These are phyloP conservation scores for Eremobia ochroleuca DNA, from an alignment of 2,888 invertebrate genomes.

Conservation along the genomic window DNA sequence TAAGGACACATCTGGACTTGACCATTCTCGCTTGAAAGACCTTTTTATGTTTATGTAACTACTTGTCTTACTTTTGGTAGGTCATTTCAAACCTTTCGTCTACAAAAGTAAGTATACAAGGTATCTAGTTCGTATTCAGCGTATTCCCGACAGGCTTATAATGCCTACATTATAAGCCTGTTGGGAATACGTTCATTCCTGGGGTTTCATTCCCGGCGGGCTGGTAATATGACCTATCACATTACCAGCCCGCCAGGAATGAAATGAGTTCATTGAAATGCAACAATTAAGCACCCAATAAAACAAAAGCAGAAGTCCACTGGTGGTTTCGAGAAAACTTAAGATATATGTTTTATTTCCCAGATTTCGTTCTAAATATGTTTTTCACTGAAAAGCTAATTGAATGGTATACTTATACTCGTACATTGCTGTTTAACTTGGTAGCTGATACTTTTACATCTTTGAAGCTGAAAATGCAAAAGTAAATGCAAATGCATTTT, in stretches of 20 bases:
- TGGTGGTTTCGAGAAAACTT: neutral
- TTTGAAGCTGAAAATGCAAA: neutral
- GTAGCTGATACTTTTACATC: neutral
- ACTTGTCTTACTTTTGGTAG: neutral
- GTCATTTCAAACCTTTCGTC: neutral
- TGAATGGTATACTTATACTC: neutral
- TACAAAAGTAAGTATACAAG: neutral
- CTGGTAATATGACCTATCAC: neutral
- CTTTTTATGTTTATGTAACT: conserved; percentile 21
- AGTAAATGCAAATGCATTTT: too few species aligned
- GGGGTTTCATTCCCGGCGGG: too few species aligned
- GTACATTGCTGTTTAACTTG: neutral
- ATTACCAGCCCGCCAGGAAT: neutral
- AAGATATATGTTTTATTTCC: neutral
- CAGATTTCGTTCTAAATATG: neutral
- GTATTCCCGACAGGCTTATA: too few species aligned
- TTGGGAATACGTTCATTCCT: too few species aligned
- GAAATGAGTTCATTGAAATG: neutral
- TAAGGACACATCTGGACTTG: conserved; percentile 31
- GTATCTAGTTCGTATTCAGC: neutral
- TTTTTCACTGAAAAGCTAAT: neutral
- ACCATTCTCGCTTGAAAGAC: conserved; percentile 1
- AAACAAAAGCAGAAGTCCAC: neutral
- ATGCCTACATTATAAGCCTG: too few species aligned
- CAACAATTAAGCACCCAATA: neutral